These are phyloP conservation scores for Chelmon rostratus DNA, from an alignment of 2,797 vertebrate species.

Conservation along the genomic window DNA sequence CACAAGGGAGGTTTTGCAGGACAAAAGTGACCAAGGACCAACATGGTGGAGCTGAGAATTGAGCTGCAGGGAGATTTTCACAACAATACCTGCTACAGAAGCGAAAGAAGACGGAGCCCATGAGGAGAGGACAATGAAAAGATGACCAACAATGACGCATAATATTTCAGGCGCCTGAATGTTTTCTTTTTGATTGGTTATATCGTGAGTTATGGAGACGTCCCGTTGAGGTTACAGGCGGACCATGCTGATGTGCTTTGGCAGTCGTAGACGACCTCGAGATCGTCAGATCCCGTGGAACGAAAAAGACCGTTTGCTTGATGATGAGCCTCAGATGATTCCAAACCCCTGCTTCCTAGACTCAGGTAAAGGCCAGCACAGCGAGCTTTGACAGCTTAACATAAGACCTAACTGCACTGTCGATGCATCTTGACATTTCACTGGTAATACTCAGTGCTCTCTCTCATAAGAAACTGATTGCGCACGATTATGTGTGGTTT, in stretches of 20 bases:
- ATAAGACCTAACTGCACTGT: neutral
- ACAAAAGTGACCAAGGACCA: conserved; percentile 28
- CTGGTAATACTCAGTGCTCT: neutral
- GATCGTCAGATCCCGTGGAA: conserved; percentile 59
- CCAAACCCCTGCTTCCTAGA: conserved; percentile 71
- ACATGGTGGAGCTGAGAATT: conserved; percentile 23
- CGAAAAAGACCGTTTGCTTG: conserved; percentile 76
- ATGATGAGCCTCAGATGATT: conserved; percentile 63
- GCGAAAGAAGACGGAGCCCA: conserved; percentile 7
- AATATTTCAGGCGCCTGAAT: conserved; percentile 13
- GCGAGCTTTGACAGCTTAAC: conserved; percentile 1
- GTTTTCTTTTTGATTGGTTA: conserved; percentile 24
- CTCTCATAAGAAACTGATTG: neutral
- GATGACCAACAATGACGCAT: neutral
- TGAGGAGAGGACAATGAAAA: conserved; percentile 22
- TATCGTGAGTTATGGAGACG: conserved; percentile 26
- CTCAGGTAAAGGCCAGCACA: conserved; percentile 76
- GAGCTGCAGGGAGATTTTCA: conserved; percentile 18
- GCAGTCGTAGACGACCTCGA: conserved; percentile 69
- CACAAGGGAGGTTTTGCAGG: neutral
- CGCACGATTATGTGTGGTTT: neutral
- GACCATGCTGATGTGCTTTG: conserved; percentile 82
- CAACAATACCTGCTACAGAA: conserved; percentile 16
- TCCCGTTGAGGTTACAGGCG: conserved; percentile 18
- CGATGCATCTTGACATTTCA: neutral